Conservation (phyloP, 2,113 vertebrate species). For the Bubalus kerabau region DNA sequence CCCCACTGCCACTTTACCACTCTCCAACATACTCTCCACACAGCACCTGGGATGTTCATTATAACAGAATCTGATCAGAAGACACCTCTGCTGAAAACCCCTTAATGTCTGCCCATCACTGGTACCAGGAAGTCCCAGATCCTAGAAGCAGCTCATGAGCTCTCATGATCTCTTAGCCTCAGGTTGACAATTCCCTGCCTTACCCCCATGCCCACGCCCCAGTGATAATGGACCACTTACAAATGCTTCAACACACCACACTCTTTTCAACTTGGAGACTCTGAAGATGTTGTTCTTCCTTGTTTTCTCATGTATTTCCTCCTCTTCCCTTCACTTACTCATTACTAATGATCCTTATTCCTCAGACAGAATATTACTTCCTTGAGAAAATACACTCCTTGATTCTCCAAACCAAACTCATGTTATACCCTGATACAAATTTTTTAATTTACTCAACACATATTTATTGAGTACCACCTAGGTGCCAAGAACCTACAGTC, state of each 20-base stretch:
- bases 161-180: neutral
- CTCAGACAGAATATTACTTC: neutral
- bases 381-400: neutral
- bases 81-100: neutral
- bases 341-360: neutral
- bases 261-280: neutral
- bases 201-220: neutral
- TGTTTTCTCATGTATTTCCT: neutral
- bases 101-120: no score
- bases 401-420: neutral
- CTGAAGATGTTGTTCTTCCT: neutral
- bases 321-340: neutral
- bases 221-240: fast-evolving
- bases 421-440: neutral
- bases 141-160: neutral
- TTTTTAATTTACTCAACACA: neutral
- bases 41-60: neutral
- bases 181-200: no score
- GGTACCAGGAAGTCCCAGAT: neutral
- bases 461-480: neutral
- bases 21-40: neutral
- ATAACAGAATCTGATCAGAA: neutral
- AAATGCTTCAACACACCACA: fast-evolving
- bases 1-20: neutral
- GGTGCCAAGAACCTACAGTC: neutral